Conservation (phyloP, 2,888 invertebrate species). For the Agonopterix arenella region DNA sequence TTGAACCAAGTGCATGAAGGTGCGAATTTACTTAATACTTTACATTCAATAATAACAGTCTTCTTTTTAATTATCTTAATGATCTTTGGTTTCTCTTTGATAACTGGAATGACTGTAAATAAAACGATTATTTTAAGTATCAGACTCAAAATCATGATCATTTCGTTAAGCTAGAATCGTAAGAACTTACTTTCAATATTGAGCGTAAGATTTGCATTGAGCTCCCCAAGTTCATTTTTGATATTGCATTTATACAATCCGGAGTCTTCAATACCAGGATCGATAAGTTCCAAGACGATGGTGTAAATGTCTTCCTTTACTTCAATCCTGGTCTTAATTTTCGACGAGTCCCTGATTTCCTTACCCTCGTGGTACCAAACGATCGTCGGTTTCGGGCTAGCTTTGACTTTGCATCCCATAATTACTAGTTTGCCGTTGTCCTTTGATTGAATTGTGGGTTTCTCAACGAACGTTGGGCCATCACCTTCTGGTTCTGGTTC, state of each 20-base stretch:
- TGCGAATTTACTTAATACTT: conserved; percentile 94
- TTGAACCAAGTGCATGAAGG: conserved; percentile 97
- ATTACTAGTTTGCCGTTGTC: conserved; percentile 69
- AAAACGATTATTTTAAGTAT: conserved; percentile 7
- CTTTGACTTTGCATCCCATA: conserved; percentile 72
- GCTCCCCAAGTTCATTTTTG: conserved; percentile 96
- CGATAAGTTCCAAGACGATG: conserved; percentile 90
- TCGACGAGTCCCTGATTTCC: conserved; percentile 87
- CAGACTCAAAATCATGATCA: background rate
- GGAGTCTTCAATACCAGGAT: conserved; percentile 96
- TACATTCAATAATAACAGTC: conserved; percentile 95
- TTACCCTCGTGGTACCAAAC: conserved; percentile 73
- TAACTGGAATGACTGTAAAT: conserved; percentile 89
- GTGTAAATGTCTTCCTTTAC: conserved; percentile 89
- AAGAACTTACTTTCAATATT: conserved; percentile 95
- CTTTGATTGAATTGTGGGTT: conserved; percentile 90
- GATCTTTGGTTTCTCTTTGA: conserved; percentile 94
- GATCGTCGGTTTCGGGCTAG: conserved; percentile 69
- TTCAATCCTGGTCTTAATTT: conserved; percentile 87
- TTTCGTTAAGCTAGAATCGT: background rate
- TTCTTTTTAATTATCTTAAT: conserved; percentile 94
- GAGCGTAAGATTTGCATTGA: conserved; percentile 97
- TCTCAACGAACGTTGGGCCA: conserved; percentile 95
- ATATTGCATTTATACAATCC: conserved; percentile 99
- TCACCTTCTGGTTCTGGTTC: conserved; percentile 95